These are phyloP conservation scores for Pollenia angustigena DNA, from an alignment of 2,888 invertebrate genomes.

Conservation along the genomic window DNA sequence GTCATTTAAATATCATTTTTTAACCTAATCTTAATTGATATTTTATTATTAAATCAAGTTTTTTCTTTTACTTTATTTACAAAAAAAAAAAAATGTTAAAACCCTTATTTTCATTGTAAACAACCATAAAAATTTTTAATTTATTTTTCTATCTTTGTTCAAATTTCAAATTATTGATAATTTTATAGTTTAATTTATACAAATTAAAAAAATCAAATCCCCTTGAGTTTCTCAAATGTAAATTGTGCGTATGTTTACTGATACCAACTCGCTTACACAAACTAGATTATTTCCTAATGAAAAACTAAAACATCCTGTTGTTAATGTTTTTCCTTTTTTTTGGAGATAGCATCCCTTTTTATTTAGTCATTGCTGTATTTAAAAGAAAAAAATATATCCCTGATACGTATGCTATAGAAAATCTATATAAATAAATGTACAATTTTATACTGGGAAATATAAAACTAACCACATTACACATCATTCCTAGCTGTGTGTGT, in stretches of 20 bases:
- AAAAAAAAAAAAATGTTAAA: constrained; percentile 9
- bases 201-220: constrained; percentile 18
- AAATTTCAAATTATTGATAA: constrained; percentile 58
- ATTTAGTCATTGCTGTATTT: constrained; percentile 13
- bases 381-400: constrained; percentile 7
- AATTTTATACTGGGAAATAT: constrained; percentile 56
- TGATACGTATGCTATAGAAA: background rate
- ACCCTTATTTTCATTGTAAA: background rate
- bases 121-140: constrained; percentile 10
- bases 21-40: no score
- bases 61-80: constrained; percentile 21
- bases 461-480: constrained; percentile 76
- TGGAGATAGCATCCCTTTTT: constrained; percentile 67
- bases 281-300: constrained; percentile 17
- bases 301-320: constrained; percentile 68
- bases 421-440: constrained; percentile 11
- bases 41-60: background rate
- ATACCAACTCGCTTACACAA: constrained; percentile 12
- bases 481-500: constrained; percentile 76
- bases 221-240: constrained; percentile 41
- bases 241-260: constrained; percentile 51
- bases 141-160: constrained; percentile 25
- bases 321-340: constrained; percentile 32
- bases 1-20: no score
- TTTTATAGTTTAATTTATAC: constrained; percentile 68